These are phyloP conservation scores for Muricea muricata DNA, from an alignment of 92 coral and sea anemone genomes.

Conservation along the genomic window DNA sequence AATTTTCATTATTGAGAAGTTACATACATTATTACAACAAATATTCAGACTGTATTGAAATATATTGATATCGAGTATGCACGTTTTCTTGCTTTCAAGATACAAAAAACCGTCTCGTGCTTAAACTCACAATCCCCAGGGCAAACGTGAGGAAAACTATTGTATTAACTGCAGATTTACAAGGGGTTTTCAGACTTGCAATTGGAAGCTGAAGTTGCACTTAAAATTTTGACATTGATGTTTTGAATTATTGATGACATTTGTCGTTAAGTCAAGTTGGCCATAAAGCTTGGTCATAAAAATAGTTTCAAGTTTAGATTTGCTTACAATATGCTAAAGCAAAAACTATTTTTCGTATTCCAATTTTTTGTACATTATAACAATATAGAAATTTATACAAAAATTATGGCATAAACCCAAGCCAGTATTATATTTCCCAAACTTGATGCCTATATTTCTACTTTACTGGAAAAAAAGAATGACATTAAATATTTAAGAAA, in stretches of 20 bases:
- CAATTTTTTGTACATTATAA: too few relatives aligned
- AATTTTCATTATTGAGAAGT: too few relatives aligned
- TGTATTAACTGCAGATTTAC: neutral
- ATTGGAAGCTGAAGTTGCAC: neutral
- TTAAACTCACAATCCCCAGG: neutral
- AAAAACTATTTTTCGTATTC: neutral
- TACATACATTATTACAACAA: too few relatives aligned
- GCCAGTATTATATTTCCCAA: neutral
- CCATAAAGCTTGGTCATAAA: neutral
- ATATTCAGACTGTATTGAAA: too few relatives aligned
- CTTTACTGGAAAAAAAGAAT: neutral
- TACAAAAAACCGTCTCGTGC: too few relatives aligned
- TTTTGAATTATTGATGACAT: neutral
- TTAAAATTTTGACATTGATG: neutral
- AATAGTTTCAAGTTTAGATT: neutral
- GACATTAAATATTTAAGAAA: neutral
- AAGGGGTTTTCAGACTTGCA: neutral
- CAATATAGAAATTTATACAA: too few relatives aligned
- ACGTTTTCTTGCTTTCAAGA: too few relatives aligned
- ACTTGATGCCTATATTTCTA: neutral
- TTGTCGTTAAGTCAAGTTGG: conserved; percentile 1
- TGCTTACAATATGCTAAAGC: neutral
- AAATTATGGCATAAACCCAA: neutral
- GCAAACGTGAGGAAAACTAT: neutral
- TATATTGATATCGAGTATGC: too few relatives aligned